Evolutionary conservation across 2,113 vertebrate species (phyloP).

Genomic region (Sapayoa aenigma): DNA sequence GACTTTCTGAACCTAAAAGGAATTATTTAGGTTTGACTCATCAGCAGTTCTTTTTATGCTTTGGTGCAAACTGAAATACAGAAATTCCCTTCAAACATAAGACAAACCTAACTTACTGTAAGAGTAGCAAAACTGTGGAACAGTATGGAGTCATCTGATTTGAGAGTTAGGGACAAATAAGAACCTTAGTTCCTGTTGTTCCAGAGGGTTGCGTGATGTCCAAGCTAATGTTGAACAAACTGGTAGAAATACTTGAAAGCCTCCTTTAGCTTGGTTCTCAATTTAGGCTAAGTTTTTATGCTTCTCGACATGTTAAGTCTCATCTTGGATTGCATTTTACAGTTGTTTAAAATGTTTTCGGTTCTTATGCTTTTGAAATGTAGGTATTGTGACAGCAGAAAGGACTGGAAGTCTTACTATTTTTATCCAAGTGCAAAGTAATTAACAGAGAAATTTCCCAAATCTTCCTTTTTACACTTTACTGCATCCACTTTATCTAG

Average conservation of each 20-base stretch:
- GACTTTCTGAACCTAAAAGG: neutral
- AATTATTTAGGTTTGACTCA: conserved; percentile 11
- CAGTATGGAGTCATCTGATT: neutral
- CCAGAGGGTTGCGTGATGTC: neutral
- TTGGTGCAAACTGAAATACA: neutral
- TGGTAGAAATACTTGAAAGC: neutral
- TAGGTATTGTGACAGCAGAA: neutral
- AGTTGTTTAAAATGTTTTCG: neutral
- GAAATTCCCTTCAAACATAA: neutral
- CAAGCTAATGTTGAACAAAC: neutral
- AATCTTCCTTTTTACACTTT: neutral
- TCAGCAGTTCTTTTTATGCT: neutral
- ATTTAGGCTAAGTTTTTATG: neutral
- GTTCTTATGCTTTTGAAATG: neutral
- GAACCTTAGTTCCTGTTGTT: neutral
- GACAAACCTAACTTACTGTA: neutral
- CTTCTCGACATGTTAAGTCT: neutral
- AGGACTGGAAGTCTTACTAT: neutral
- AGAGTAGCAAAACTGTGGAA: neutral
- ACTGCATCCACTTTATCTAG: neutral
- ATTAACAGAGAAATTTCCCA: neutral
- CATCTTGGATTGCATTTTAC: neutral
- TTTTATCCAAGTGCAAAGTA: neutral
- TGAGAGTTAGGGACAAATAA: neutral
- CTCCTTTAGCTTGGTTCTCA: neutral